Conservation (phyloP, 2,888 invertebrate species). For the Tiphia femorata region DNA sequence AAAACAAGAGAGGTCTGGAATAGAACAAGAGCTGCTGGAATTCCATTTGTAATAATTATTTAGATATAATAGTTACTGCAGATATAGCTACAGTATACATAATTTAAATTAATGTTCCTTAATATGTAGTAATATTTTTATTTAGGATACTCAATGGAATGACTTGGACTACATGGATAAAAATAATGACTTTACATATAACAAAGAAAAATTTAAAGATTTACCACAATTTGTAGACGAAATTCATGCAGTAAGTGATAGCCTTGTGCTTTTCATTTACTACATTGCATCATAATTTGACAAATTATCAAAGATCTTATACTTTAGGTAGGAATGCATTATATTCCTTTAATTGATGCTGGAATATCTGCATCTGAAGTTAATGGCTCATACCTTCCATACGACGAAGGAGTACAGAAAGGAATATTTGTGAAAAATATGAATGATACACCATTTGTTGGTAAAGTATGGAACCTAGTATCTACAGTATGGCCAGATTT, state of each 20-base stretch:
- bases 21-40: constrained; percentile 79
- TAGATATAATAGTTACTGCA: too few species aligned
- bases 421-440: constrained; percentile 82
- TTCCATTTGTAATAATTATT: constrained; percentile 77
- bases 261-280: not conserved
- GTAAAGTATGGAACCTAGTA: constrained; percentile 82
- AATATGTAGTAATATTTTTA: constrained; percentile 23
- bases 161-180: constrained; percentile 88
- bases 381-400: constrained; percentile 80
- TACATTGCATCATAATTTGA: too few species aligned
- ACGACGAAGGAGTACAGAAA: constrained; percentile 79
- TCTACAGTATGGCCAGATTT: constrained; percentile 87
- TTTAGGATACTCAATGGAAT: constrained; percentile 85
- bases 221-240: constrained; percentile 79
- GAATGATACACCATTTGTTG: constrained; percentile 76
- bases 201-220: constrained; percentile 74
- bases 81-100: constrained; percentile 2
- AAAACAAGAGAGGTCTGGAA: constrained; percentile 77
- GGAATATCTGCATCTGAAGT: constrained; percentile 80
- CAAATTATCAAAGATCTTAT: not conserved
- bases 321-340: constrained; percentile 77
- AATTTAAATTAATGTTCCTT: constrained; percentile 5
- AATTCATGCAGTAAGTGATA: constrained; percentile 72
- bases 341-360: constrained; percentile 81
- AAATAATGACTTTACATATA: constrained; percentile 84